phyloP scores from a whole-genome alignment of 2,888 invertebrate genomes.

The Terebella lapidaria region DNA sequence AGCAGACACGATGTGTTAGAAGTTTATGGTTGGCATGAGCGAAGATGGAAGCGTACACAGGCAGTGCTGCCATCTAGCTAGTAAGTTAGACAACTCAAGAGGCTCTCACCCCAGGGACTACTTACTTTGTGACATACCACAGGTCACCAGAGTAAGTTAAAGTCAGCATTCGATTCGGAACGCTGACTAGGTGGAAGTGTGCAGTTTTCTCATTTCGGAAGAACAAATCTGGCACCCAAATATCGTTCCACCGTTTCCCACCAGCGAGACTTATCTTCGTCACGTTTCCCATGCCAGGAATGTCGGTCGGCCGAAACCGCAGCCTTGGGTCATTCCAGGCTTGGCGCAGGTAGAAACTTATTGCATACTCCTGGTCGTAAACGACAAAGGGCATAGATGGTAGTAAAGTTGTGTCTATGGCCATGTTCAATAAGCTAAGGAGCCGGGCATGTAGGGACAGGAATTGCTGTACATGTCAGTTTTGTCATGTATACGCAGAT shows the following conservation, averaged over 20 bases:
- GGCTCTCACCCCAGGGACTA: too few relatives aligned
- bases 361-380: conserved; percentile 87
- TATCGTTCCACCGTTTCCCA: conserved; percentile 14
- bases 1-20: too few relatives aligned
- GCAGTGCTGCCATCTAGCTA: too few relatives aligned
- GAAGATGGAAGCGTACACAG: too few relatives aligned
- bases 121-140: conserved; percentile 27
- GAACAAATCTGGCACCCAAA: conserved; percentile 27
- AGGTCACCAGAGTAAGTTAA: conserved; percentile 22
- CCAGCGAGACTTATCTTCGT: neutral
- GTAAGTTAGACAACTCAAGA: too few relatives aligned
- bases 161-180: conserved; percentile 21
- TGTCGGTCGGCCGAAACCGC: conserved; percentile 9
- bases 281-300: neutral
- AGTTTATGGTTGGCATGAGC: too few relatives aligned
- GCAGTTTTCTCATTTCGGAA: conserved; percentile 27
- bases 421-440: too few relatives aligned
- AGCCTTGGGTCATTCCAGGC: conserved; percentile 87
- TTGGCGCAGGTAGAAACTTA: conserved; percentile 89
- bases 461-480: too few relatives aligned
- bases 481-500: too few relatives aligned
- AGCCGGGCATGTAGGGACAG: too few relatives aligned
- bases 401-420: too few relatives aligned
- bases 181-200: conserved; percentile 25
- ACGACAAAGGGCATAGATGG: too few relatives aligned